Base-by-base conservation (phyloP, 2,888 invertebrate species). In the Ennomos erosarius region DNA sequence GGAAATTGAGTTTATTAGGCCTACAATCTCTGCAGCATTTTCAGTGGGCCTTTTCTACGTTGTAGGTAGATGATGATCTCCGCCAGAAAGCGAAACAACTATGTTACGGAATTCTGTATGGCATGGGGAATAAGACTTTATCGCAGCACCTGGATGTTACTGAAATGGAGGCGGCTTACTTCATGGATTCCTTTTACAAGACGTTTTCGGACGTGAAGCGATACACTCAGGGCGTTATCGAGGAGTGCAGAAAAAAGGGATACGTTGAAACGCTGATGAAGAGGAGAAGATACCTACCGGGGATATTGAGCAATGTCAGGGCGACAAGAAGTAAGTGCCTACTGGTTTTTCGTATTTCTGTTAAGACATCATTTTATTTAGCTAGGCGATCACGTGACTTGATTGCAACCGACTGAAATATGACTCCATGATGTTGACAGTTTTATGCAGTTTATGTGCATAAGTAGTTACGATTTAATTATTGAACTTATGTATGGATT, bases 71-170 rank as follows among this genome's bases (percentile, higher is more conserved):
- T 39, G 95, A 95, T 55, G 94, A 94, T 57, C 93, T 97, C 70
- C 93, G 99, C 45, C 97, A 98, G 76, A 96, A 96, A 76, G 96
- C 98, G 5, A 98, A 99, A 85, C 95, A 98, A 88, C 94, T 99
- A 35, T 98, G 98, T 81, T 99, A 99, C 86, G 99, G 98, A 8
- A 98, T 99, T 75, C 96, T 99, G 57, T 99, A 99, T 83, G 99
- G 99, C 8, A 99, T 99, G 96, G 98, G 99, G 1, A 93, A 94
- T 59, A 96, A 94, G 75, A 94, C 97, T 0, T 90, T 99, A 35
- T 95, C 96, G 0, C 96, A 97, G 61, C 95, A 96, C 65, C 90
- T 99, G 37, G 95, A 95, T 55, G 95, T 98, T 9, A 93, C 94
- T 0, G 97, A 97, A 82, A 90, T 94, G 46, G 96, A 98, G 73